Conservation (phyloP, 2,888 invertebrate genomes). For the Drosophila percnosoma region DNA sequence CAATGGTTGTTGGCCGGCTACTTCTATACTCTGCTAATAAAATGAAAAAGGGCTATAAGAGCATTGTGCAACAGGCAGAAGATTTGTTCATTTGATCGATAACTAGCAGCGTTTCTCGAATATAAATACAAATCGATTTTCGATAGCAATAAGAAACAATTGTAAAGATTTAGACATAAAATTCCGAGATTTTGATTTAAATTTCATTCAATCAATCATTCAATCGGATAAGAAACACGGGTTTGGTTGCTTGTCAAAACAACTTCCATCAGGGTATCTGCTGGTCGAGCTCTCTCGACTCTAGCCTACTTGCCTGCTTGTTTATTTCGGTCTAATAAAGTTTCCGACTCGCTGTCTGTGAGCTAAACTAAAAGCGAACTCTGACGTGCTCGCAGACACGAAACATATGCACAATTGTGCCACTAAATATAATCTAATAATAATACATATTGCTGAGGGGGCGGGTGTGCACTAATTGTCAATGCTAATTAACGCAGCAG, state of each 20-base stretch:
- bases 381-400: not conserved
- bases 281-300: not conserved
- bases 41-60: rapidly evolving
- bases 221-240: not conserved
- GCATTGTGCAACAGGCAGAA: not conserved
- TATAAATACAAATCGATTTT: not conserved
- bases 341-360: constrained; percentile 68
- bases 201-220: not conserved
- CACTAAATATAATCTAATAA: constrained; percentile 13
- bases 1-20: constrained; percentile 23
- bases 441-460: constrained; percentile 12
- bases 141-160: not conserved
- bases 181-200: too few relatives aligned
- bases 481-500: constrained; percentile 20
- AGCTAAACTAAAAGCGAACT: constrained; percentile 1
- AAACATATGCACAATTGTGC: not conserved
- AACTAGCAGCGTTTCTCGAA: not conserved
- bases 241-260: not conserved
- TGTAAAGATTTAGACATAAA: not conserved
- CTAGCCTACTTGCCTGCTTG: constrained; percentile 6
- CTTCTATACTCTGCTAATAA: not conserved
- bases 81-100: rapidly evolving
- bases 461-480: constrained; percentile 26
- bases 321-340: constrained; percentile 59
- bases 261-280: not conserved